A percentile compares a stretch with the other conserved stretches of the same genome.
phyloP scores from a whole-genome alignment of 2,888 invertebrate genomes.

The Zele albiditarsus region DNA sequence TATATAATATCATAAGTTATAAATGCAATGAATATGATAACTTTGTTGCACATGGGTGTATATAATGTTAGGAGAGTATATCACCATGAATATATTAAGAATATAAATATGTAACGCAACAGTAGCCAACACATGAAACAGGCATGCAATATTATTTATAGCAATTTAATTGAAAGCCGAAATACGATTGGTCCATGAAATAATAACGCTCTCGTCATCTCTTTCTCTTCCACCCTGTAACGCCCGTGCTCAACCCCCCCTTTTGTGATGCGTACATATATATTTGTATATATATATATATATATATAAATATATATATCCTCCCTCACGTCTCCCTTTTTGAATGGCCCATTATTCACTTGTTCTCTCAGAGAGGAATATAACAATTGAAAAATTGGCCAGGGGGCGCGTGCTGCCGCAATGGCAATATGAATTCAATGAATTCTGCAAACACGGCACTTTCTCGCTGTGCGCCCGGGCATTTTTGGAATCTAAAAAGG shows the following conservation, averaged over 20 bases:
- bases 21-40: constrained; percentile 13
- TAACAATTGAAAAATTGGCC: constrained; percentile 54
- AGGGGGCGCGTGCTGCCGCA: constrained; percentile 47
- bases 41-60: constrained; percentile 8
- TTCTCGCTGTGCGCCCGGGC: constrained; percentile 42
- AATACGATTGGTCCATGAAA: constrained; percentile 10
- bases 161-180: constrained; percentile 7
- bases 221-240: neutral
- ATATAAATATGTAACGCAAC: constrained; percentile 13
- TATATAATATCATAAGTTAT: constrained; percentile 26
- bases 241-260: neutral
- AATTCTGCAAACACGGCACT: constrained; percentile 57
- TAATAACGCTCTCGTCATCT: constrained; percentile 40
- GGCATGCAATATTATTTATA: neutral
- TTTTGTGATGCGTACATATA: constrained; percentile 8
- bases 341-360: constrained; percentile 50
- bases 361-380: constrained; percentile 50
- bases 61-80: neutral
- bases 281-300: constrained; percentile 8
- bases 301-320: neutral
- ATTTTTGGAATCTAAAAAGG: constrained; percentile 3
- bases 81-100: constrained; percentile 1
- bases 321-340: constrained; percentile 16
- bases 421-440: constrained; percentile 55
- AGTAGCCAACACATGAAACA: neutral